phyloP scores from a whole-genome alignment of 2,113 vertebrate genomes.

The Odontophorus gujanensis region DNA sequence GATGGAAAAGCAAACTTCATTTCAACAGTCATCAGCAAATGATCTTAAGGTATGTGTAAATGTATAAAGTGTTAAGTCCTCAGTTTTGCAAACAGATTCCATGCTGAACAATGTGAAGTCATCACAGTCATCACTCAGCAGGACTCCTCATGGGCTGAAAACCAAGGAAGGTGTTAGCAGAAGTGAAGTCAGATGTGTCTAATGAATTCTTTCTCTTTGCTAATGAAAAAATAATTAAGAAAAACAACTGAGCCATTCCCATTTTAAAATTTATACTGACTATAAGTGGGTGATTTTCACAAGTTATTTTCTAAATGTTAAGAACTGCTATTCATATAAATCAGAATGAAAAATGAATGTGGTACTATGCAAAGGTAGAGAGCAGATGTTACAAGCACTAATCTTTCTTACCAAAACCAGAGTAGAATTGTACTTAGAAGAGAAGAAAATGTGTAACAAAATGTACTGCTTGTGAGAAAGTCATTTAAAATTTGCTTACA shows the following conservation, averaged over 20 bases:
- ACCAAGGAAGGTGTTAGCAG: neutral
- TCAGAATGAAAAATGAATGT: neutral
- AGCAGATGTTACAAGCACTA: neutral
- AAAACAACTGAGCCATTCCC: neutral
- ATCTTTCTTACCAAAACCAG: neutral
- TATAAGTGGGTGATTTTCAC: neutral
- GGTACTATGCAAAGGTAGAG: neutral
- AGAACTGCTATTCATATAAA: neutral
- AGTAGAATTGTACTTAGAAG: neutral
- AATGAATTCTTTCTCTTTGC: neutral
- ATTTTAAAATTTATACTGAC: conserved; percentile 1
- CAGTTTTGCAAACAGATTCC: neutral
- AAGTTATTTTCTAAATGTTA: neutral
- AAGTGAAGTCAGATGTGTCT: neutral
- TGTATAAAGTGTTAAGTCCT: neutral
- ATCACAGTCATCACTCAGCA: neutral
- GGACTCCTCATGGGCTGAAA: neutral
- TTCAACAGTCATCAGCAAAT: neutral
- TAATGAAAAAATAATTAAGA: neutral
- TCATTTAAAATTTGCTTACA: neutral
- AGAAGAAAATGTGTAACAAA: neutral
- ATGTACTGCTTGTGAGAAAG: neutral
- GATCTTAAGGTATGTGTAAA: neutral
- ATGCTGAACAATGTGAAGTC: neutral
- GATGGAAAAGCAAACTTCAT: neutral